Base-by-base conservation (phyloP, 2,113 vertebrate genomes). In the Neogale vison region DNA sequence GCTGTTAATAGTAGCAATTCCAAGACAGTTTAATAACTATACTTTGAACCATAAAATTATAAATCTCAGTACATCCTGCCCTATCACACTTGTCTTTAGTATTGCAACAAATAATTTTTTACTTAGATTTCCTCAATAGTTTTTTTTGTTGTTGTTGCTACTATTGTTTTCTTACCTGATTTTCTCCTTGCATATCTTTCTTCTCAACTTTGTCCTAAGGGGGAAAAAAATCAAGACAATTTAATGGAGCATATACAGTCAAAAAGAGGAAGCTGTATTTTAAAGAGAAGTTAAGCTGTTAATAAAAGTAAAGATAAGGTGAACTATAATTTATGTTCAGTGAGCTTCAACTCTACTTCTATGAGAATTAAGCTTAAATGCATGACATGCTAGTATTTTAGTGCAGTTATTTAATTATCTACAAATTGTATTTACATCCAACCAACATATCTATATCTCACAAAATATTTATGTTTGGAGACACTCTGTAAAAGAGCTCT, bases 141-240 rank as follows among this genome's bases (percentile, higher is more conserved):
- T 45, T 92, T 92, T 92, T 72, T 67, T 94, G 39, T 45, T 91
- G 11, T 12, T 93, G 34, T 7, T 69, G 6, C 71, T 81, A 93
- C 15, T 65, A 55, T 77, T 88, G 4, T 76, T 96, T 93, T 88
- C 93, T 97, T 97, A 98, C 93, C 95, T 97, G 91, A 31, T 86
- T 7, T 89, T 97, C 72, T 94, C 42, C 81, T 82, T 94, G 52
- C 91, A 95, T 94, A 92, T 26, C 34, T 95, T 88, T 29, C 9
- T 92, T 55, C 79, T 92, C 92, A 79, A 55, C 5, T 95, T 95
- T 93, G 24, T 67, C 26, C 96, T 98, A 83, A 94, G 79, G 57
- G 9, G 55, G 20, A 17, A 13, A 97, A 97, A 61, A 97, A 83
- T 57, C 15, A 90, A 92, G 14, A 87, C 14, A 52, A 92, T 20